Evolutionary conservation across 2,113 vertebrate genomes (phyloP).

Genomic region (Sisor rabdophorus): DNA sequence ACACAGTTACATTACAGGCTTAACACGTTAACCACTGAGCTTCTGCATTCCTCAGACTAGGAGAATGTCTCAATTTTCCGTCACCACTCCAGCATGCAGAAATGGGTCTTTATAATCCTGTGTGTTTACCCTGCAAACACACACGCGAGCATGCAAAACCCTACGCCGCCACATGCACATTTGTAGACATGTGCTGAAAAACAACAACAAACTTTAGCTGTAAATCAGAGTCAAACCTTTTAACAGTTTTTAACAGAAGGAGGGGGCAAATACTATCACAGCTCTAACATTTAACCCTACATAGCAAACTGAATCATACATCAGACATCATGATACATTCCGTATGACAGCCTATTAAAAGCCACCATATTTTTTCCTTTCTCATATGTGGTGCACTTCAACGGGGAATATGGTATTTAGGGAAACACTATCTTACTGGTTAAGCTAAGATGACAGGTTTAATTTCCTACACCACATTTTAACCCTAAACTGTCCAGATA

Average conservation of each 20-base stretch:
- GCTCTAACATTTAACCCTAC: not conserved
- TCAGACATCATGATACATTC: too few species aligned
- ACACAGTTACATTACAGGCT: not conserved
- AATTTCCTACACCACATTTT: too few species aligned
- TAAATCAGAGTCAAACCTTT: too few species aligned
- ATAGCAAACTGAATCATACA: too few species aligned
- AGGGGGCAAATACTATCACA: too few species aligned
- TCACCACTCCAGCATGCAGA: not conserved
- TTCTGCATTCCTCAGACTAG: not conserved
- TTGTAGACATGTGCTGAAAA: not conserved
- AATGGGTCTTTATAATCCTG: not conserved
- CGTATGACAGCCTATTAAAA: too few species aligned
- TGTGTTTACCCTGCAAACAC: constrained; percentile 9
- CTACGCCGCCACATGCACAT: not conserved
- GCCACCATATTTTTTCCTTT: not conserved
- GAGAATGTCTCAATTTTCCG: not conserved
- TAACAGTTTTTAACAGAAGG: too few species aligned
- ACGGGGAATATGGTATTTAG: not conserved
- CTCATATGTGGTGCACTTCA: not conserved
- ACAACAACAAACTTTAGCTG: too few species aligned
- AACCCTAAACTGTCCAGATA: too few species aligned
- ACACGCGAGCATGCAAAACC: not conserved
- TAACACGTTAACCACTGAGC: too few species aligned
- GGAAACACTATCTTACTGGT: too few species aligned
- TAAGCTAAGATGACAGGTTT: too few species aligned